A percentile compares a stretch with the other conserved stretches of the same genome.
Evolutionary conservation across 1,140 invertebrate genomes (phyloP).

Genomic region (Forficula auricularia): DNA sequence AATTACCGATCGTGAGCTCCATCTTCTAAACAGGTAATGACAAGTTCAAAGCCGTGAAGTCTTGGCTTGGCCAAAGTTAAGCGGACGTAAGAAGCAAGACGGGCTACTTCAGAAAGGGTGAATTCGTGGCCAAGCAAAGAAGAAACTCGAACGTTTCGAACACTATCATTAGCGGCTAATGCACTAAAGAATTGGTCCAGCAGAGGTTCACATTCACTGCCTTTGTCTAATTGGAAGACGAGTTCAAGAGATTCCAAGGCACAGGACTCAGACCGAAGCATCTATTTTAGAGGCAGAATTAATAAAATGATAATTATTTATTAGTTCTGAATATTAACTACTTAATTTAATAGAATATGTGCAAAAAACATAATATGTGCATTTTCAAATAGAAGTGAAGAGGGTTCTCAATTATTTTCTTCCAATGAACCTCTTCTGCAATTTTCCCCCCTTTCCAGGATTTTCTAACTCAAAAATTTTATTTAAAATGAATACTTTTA

Average conservation of each 20-base stretch:
- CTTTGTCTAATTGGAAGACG: conserved; percentile 29
- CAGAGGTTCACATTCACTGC: conserved; percentile 23
- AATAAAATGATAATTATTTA: no score
- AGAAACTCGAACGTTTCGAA: conserved; percentile 28
- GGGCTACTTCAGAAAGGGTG: conserved; percentile 25
- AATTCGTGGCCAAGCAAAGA: conserved; percentile 31
- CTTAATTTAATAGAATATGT: no score
- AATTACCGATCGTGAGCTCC: conserved; percentile 27
- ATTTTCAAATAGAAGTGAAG: no score
- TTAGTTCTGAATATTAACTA: no score
- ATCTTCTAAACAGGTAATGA: conserved; percentile 32
- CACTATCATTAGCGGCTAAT: conserved; percentile 27
- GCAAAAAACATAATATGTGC: no score
- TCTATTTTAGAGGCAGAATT: no score
- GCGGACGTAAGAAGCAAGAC: conserved; percentile 27
- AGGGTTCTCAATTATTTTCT: no score
- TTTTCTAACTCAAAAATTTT: no score
- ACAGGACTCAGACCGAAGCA: conserved; percentile 27
- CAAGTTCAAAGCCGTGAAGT: conserved; percentile 31
- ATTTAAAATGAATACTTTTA: no score
- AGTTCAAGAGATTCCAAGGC: conserved; percentile 29
- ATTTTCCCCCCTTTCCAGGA: no score
- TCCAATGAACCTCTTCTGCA: no score
- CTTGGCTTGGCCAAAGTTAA: conserved; percentile 27
- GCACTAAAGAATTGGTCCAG: conserved; percentile 29